Evolutionary conservation across 2,113 vertebrate genomes (phyloP).

Genomic region (Megaleporinus macrocephalus): DNA sequence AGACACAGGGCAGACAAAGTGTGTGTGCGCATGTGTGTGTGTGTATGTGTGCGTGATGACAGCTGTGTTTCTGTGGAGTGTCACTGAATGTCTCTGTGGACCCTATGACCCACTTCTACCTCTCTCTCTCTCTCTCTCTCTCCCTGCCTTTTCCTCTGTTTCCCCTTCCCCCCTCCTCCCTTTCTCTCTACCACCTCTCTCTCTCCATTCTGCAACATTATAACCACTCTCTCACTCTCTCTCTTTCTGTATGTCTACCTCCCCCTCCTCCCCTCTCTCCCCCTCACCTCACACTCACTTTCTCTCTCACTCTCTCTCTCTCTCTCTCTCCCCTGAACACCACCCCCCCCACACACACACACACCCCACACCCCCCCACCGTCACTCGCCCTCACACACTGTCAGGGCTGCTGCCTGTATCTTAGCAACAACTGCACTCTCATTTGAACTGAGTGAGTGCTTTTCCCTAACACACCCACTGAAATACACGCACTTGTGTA

Average conservation of each 20-base stretch:
- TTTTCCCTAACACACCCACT: conserved; percentile 88
- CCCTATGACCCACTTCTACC: conserved; percentile 96
- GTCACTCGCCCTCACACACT: conserved; percentile 71
- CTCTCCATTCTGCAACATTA: conserved; percentile 55
- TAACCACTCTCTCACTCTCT: conserved; percentile 46
- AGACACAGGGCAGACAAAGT: conserved; percentile 45
- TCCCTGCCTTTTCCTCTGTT: conserved; percentile 35
- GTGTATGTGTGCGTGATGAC: conserved; percentile 67
- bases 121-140: conserved; percentile 61
- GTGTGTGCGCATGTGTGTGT: conserved; percentile 33
- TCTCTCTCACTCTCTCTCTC: conserved; percentile 40
- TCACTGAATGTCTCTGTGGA: conserved; percentile 95
- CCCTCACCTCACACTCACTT: background rate
- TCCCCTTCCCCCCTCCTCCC: conserved; percentile 20
- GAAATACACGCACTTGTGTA: conserved; percentile 62
- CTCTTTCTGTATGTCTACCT: conserved; percentile 36
- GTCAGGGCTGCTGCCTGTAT: conserved; percentile 92
- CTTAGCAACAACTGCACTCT: conserved; percentile 99
- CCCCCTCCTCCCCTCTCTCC: conserved; percentile 8
- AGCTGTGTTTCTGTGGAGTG: conserved; percentile 88
- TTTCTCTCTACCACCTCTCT: conserved; percentile 20
- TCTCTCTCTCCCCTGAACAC: conserved; percentile 40
- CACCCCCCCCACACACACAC: conserved; percentile 2
- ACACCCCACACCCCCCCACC: no score
- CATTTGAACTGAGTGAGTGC: conserved; percentile 95